These are phyloP conservation scores for Vulpes ferrilata DNA, from an alignment of 2,113 vertebrate genomes.

Conservation along the genomic window DNA sequence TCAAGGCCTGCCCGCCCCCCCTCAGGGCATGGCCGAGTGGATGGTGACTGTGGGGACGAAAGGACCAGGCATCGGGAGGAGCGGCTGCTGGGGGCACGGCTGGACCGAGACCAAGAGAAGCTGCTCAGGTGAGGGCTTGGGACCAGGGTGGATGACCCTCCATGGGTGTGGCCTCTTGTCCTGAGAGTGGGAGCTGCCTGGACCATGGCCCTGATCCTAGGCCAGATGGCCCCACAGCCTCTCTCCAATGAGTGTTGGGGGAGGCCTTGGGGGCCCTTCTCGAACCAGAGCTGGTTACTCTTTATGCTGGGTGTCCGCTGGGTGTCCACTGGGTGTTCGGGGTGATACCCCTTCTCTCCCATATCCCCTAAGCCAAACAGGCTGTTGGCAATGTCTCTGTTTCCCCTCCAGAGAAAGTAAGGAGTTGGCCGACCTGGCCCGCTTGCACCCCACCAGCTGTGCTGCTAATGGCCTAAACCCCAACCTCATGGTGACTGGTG, in stretches of 20 bases:
- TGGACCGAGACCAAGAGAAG: conserved; percentile 97
- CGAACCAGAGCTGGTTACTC: background rate
- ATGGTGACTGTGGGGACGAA: conserved; percentile 94
- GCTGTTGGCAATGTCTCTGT: background rate
- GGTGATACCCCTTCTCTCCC: rapidly evolving
- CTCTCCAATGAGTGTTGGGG: background rate
- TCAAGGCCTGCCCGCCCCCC: background rate
- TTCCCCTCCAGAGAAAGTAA: conserved; percentile 93
- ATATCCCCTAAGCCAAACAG: rapidly evolving
- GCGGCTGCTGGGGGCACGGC: conserved; percentile 91
- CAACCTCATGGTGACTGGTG: conserved; percentile 99
- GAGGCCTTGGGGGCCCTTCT: no score
- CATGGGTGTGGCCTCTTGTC: background rate
- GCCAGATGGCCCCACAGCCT: background rate
- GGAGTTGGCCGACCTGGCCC: conserved; percentile 94
- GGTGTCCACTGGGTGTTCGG: conserved; percentile 81
- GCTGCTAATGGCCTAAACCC: conserved; percentile 93
- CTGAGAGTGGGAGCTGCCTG: background rate
- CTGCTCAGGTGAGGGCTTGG: conserved; percentile 92
- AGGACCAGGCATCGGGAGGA: conserved; percentile 92
- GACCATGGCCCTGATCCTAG: background rate
- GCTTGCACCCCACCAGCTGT: conserved; percentile 92
- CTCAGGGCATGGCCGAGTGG: conserved; percentile 86
- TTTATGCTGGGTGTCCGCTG: conserved; percentile 27
- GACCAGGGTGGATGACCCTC: rapidly evolving